Evolutionary conservation across 2,797 vertebrate genomes (phyloP).

Genomic region (Rousettus madagascariensis): DNA sequence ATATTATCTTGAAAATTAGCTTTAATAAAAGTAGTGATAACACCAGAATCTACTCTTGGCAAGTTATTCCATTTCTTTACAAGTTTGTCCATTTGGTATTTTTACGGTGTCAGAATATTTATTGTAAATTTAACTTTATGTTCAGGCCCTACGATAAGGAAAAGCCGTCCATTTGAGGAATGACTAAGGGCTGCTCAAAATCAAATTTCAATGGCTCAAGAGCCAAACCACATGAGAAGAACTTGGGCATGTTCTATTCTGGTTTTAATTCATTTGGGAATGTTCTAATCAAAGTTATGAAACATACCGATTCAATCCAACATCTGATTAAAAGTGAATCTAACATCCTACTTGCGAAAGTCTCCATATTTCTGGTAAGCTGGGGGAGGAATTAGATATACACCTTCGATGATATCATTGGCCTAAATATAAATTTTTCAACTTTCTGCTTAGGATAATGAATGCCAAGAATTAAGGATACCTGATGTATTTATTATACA

Average conservation of each 20-base stretch:
- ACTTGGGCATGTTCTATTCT: conserved; percentile 14
- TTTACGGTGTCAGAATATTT: neutral
- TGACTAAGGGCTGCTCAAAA: neutral
- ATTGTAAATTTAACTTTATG: neutral
- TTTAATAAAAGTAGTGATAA: neutral
- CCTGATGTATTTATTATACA: neutral
- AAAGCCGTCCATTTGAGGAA: neutral
- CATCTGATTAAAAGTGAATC: conserved; percentile 30
- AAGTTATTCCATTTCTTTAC: neutral
- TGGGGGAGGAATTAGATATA: neutral
- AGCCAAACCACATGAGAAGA: conserved; percentile 52
- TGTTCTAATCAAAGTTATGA: conserved; percentile 58
- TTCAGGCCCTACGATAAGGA: neutral
- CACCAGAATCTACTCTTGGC: neutral
- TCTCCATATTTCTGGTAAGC: neutral
- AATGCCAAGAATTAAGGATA: neutral
- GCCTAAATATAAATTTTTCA: neutral
- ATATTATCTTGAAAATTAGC: neutral
- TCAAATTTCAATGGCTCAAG: conserved; percentile 16
- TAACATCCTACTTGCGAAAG: neutral
- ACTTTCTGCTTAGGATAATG: neutral
- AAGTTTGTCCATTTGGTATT: neutral
- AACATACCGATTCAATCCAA: conserved; percentile 45
- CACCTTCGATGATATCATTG: neutral
- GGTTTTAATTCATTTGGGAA: conserved; percentile 54